Evolutionary conservation across 1,140 invertebrate species (phyloP).

Genomic region (Panulirus ornatus): DNA sequence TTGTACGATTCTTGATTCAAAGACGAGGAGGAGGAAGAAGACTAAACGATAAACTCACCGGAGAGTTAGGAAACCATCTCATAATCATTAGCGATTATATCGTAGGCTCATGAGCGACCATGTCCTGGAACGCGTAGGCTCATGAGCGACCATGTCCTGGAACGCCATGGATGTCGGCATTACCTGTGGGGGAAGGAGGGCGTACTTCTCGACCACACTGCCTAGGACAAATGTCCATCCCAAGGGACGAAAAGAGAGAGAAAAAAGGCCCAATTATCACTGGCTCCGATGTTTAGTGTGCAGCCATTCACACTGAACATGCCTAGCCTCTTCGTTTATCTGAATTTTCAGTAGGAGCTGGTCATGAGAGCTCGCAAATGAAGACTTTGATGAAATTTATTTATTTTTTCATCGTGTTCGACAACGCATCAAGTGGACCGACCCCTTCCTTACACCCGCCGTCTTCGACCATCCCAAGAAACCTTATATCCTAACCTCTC

Average conservation of each 20-base stretch:
- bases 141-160: background rate
- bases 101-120: background rate
- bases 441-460: background rate
- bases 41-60: background rate
- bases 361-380: background rate
- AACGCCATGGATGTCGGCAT: background rate
- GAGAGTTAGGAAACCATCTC: background rate
- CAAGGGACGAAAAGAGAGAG: no score
- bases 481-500: background rate
- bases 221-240: no score
- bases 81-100: background rate
- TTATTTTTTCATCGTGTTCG: background rate
- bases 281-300: constrained; percentile 4
- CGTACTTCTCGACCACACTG: background rate
- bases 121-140: background rate
- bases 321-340: background rate
- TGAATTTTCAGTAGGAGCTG: background rate
- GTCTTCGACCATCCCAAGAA: background rate
- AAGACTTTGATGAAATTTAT: background rate
- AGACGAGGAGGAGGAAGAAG: background rate
- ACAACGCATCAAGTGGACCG: no score
- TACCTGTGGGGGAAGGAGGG: background rate
- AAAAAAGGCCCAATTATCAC: background rate
- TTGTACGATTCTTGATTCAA: no score
- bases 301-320: constrained; percentile 43